Evolutionary conservation across 2,797 vertebrate species (phyloP).

Genomic region (Podarcis lilfordi): DNA sequence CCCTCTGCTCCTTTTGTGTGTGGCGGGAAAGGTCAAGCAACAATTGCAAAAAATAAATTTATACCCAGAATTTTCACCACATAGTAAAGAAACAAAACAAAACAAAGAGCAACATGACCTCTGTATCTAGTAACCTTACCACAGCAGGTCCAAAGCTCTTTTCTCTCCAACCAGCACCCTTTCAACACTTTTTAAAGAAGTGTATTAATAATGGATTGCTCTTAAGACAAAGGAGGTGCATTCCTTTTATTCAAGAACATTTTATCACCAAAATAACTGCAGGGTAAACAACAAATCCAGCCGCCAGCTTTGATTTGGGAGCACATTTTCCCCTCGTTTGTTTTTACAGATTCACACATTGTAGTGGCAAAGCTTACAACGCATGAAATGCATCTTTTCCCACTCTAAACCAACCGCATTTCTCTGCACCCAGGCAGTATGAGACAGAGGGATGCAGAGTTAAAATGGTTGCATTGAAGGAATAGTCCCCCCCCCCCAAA

Average conservation of each 20-base stretch:
- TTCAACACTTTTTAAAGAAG: neutral
- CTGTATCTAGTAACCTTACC: neutral
- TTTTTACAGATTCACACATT: neutral
- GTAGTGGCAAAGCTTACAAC: neutral
- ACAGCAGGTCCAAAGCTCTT: neutral
- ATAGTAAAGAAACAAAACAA: neutral
- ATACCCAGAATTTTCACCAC: neutral
- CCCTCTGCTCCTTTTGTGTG: neutral
- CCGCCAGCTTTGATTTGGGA: neutral
- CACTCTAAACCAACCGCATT: neutral
- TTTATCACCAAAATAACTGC: neutral
- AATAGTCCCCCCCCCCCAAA: neutral
- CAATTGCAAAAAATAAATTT: neutral
- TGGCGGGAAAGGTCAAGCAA: neutral
- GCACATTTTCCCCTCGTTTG: neutral
- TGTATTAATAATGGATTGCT: neutral
- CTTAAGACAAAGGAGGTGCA: neutral
- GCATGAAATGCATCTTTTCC: neutral
- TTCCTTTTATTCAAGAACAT: neutral
- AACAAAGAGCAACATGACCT: neutral
- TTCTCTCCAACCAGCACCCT: neutral
- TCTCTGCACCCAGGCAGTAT: conserved; percentile 6
- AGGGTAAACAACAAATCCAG: neutral
- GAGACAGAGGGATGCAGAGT: conserved; percentile 31
- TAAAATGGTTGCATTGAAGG: conserved; percentile 51